Evolutionary conservation across 2,113 vertebrate genomes (phyloP).

Genomic region (Buteo buteo): DNA sequence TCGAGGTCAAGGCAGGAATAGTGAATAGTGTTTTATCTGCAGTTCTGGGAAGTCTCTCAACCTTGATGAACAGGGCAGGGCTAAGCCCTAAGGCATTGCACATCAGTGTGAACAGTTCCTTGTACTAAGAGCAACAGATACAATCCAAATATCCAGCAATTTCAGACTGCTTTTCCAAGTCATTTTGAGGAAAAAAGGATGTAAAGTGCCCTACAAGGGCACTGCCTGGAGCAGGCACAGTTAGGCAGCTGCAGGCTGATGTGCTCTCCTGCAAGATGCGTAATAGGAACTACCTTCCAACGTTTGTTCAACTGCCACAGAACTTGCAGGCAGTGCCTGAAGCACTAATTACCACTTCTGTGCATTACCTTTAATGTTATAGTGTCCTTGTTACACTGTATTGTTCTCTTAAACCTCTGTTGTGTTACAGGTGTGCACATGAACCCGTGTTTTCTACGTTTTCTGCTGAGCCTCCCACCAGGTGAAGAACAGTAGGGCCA

Average conservation of each 20-base stretch:
- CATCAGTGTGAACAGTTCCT: not conserved
- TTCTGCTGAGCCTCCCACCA: not conserved
- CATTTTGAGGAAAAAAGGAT: not conserved
- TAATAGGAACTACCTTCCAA: not conserved
- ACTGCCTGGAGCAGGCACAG: not conserved
- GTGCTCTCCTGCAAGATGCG: not conserved
- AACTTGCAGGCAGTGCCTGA: not conserved
- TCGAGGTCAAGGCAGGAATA: not conserved
- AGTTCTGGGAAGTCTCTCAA: not conserved
- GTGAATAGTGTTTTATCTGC: not conserved
- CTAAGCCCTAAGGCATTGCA: not conserved
- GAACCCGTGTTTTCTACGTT: accelerated
- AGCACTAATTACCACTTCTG: not conserved
- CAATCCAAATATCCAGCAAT: not conserved
- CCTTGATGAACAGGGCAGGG: not conserved
- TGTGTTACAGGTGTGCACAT: not conserved
- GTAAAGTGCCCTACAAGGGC: not conserved
- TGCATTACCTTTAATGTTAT: not conserved
- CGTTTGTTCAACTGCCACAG: not conserved
- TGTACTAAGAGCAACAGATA: not conserved
- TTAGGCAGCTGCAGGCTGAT: not conserved
- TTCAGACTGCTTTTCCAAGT: not conserved
- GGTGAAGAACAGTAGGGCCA: not conserved
- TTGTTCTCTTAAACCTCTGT: not conserved
- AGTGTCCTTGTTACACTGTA: not conserved